Conservation (phyloP, 2,888 invertebrate genomes). For the Serripes groenlandicus region DNA sequence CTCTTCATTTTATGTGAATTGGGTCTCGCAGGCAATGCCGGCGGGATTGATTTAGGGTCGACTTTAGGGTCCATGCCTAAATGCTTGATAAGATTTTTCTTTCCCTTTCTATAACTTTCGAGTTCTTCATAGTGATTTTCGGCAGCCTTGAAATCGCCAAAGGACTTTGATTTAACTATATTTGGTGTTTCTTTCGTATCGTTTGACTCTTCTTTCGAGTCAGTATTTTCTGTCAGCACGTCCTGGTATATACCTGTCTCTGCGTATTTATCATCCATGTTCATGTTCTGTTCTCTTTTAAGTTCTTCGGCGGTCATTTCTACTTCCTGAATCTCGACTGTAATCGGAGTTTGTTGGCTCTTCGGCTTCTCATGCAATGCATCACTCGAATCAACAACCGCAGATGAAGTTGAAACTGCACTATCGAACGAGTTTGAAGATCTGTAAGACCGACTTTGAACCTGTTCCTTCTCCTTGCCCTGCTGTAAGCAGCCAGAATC, state of each 20-base stretch:
- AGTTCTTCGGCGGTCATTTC: conserved; percentile 42
- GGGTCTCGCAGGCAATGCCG: conserved; percentile 71
- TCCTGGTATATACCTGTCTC: conserved; percentile 56
- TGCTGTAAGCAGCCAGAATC: conserved; percentile 72
- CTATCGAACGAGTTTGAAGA: conserved; percentile 77
- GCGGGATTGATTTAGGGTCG: conserved; percentile 66
- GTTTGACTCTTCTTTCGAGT: background rate
- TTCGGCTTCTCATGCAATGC: conserved; percentile 12
- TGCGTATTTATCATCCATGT: background rate
- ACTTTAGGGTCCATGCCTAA: conserved; percentile 69
- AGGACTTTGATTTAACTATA: conserved; percentile 50
- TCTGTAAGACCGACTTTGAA: conserved; percentile 38
- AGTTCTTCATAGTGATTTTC: conserved; percentile 75
- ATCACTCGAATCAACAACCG: conserved; percentile 46
- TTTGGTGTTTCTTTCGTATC: background rate
- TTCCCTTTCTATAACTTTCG: conserved; percentile 69
- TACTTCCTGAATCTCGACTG: conserved; percentile 60
- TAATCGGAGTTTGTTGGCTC: conserved; percentile 20
- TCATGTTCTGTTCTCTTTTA: background rate
- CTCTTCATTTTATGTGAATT: conserved; percentile 57
- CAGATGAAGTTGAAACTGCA: conserved; percentile 72
- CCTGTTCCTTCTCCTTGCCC: conserved; percentile 25
- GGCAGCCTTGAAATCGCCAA: conserved; percentile 42
- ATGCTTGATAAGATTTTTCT: conserved; percentile 68
- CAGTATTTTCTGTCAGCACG: conserved; percentile 31